A percentile compares a stretch with the other conserved stretches of the same genome.
Evolutionary conservation across 2,888 invertebrate species (phyloP).

Genomic region (Agrochola macilenta): DNA sequence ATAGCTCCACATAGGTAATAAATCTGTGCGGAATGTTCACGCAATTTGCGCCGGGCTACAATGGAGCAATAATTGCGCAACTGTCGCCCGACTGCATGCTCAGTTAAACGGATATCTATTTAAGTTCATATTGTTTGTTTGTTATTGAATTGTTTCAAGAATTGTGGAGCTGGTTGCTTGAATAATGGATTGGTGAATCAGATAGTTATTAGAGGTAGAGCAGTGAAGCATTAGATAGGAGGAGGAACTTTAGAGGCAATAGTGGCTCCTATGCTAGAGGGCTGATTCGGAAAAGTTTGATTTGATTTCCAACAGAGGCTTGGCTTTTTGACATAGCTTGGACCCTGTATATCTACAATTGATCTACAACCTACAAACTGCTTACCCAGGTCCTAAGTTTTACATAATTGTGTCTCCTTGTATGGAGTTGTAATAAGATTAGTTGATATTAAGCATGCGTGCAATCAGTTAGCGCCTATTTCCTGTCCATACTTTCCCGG

Average conservation of each 20-base stretch:
- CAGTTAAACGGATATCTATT: slow-evolving; percentile 37
- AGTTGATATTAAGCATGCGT: slow-evolving; percentile 10
- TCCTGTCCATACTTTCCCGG: slow-evolving; percentile 17
- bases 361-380: background rate
- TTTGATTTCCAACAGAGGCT: background rate
- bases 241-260: background rate
- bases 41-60: slow-evolving; percentile 32
- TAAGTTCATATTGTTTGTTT: slow-evolving; percentile 17
- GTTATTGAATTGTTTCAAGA: slow-evolving; percentile 31
- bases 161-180: background rate
- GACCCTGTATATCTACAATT: background rate
- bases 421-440: background rate
- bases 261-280: no score
- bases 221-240: background rate
- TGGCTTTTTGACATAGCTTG: background rate
- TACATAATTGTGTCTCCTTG: background rate
- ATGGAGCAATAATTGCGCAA: slow-evolving; percentile 53
- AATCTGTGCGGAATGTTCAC: slow-evolving; percentile 23
- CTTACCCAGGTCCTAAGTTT: background rate
- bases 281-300: background rate
- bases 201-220: background rate
- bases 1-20: slow-evolving; percentile 46
- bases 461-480: slow-evolving; percentile 23
- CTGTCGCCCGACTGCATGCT: slow-evolving; percentile 44
- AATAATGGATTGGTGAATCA: slow-evolving; percentile 29